phyloP scores from a whole-genome alignment of 2,888 invertebrate species.

The Congeria kusceri region DNA sequence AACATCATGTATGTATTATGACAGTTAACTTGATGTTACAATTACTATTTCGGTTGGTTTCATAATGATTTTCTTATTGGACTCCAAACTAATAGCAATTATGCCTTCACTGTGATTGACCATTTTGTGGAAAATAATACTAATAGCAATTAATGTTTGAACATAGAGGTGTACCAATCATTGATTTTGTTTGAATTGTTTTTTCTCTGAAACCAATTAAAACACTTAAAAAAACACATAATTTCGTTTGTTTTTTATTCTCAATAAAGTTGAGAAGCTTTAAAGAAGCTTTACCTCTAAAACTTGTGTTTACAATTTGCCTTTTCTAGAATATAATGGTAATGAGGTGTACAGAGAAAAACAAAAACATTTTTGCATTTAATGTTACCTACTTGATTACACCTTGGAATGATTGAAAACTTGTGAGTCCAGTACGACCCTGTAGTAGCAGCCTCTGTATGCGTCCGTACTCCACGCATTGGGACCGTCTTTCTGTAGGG shows the following conservation, averaged over 20 bases:
- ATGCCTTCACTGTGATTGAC: too few relatives aligned
- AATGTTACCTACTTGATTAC: too few relatives aligned
- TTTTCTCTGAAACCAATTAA: neutral
- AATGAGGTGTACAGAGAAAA: neutral
- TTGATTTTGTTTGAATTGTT: neutral
- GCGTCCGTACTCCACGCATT: neutral
- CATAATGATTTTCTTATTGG: too few relatives aligned
- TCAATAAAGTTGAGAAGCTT: too few relatives aligned
- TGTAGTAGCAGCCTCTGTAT: neutral
- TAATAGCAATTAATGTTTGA: too few relatives aligned
- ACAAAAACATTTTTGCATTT: neutral
- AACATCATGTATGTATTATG: too few relatives aligned
- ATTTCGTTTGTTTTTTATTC: neutral
- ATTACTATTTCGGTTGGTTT: too few relatives aligned
- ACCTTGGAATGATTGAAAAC: neutral
- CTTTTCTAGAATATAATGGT: neutral
- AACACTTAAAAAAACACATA: neutral
- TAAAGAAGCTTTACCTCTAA: neutral
- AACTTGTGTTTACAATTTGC: neutral
- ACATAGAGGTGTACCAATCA: neutral
- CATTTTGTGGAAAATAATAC: too few relatives aligned
- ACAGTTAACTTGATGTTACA: too few relatives aligned
- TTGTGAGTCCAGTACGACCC: neutral
- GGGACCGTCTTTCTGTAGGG: neutral
- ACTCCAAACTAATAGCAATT: too few relatives aligned